A percentile compares a stretch with the other conserved stretches of the same genome.
Evolutionary conservation across 2,888 invertebrate species (phyloP).

Genomic region (Agonopterix alstromeriana): DNA sequence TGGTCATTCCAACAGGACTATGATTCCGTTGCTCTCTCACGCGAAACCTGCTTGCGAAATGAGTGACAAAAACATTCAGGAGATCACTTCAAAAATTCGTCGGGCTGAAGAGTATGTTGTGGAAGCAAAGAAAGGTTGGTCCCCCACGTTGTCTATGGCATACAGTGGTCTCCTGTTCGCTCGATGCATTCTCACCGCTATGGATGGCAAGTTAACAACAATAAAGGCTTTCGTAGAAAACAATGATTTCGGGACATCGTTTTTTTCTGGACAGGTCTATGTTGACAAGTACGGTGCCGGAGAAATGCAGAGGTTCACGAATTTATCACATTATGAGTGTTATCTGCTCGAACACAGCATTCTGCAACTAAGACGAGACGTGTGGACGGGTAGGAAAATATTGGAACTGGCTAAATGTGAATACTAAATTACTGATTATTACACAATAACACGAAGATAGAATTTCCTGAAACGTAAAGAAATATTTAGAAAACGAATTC

Average conservation of each 20-base stretch:
- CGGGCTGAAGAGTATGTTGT: slow-evolving; percentile 79
- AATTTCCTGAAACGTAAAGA: background rate
- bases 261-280: slow-evolving; percentile 42
- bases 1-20: slow-evolving; percentile 84
- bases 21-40: slow-evolving; percentile 86
- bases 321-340: slow-evolving; percentile 40
- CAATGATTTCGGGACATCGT: slow-evolving; percentile 55
- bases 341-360: slow-evolving; percentile 42
- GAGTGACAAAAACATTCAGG: slow-evolving; percentile 52
- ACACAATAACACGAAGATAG: no score
- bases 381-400: slow-evolving; percentile 37
- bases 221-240: slow-evolving; percentile 50
- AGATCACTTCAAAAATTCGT: slow-evolving; percentile 58
- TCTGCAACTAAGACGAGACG: slow-evolving; percentile 40
- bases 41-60: slow-evolving; percentile 73
- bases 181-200: slow-evolving; percentile 69
- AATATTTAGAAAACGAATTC: background rate
- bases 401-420: slow-evolving; percentile 29
- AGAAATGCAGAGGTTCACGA: slow-evolving; percentile 40
- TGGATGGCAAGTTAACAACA: slow-evolving; percentile 32
- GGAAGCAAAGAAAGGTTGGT: slow-evolving; percentile 78
- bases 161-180: slow-evolving; percentile 79
- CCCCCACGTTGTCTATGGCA: slow-evolving; percentile 79
- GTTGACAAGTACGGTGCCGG: slow-evolving; percentile 33
- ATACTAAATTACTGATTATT: background rate